Conservation (phyloP, 2,797 vertebrate species). For the Acropternis orthonyx region DNA sequence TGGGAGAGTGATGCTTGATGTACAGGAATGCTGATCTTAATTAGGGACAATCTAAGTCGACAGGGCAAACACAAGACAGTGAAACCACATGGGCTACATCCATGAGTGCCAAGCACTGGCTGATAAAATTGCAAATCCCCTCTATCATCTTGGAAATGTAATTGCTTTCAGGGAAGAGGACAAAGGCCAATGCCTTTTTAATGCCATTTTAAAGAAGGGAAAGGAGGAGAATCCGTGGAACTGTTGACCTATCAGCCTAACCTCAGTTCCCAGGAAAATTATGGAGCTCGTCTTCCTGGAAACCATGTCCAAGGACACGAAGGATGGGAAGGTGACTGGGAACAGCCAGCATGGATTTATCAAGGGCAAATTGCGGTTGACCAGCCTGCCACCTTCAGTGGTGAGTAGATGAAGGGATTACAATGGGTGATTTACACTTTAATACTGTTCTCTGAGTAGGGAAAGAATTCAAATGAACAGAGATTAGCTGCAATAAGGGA, state of each 20-base stretch:
- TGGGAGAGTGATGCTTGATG: background rate
- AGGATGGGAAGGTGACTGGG: background rate
- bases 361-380: background rate
- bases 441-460: background rate
- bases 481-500: background rate
- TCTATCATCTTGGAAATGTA: background rate
- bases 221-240: background rate
- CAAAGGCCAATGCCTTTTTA: background rate
- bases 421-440: background rate
- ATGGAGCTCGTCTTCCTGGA: background rate
- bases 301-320: accelerated
- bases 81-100: background rate
- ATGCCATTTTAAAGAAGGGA: background rate
- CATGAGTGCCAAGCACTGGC: background rate
- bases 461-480: background rate
- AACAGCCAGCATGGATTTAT: background rate
- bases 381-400: accelerated
- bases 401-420: background rate
- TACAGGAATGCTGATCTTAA: background rate
- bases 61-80: background rate
- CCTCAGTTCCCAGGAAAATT: background rate
- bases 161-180: background rate
- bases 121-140: background rate
- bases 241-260: background rate
- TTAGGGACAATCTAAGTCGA: background rate